Evolutionary conservation across 2,797 vertebrate genomes (phyloP).

Genomic region (Gymnocypris eckloni): DNA sequence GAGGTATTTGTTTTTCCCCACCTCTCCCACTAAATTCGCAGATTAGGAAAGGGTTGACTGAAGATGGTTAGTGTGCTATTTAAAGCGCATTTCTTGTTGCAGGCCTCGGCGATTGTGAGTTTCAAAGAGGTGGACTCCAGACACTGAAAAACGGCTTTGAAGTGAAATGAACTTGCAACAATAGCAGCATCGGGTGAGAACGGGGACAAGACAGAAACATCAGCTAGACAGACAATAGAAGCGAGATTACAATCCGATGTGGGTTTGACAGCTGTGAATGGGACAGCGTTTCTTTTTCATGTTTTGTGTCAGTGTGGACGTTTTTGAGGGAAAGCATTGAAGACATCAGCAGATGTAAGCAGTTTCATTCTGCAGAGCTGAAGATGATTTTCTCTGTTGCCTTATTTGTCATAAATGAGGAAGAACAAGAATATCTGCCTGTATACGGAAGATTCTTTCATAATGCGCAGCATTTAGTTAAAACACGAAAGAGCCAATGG

Average conservation of each 20-base stretch:
- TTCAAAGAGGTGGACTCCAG: conserved; percentile 44
- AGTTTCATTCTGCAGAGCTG: conserved; percentile 34
- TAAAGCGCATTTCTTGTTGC: conserved; percentile 49
- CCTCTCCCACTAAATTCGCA: conserved; percentile 14
- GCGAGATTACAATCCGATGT: conserved; percentile 48
- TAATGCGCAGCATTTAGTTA: not conserved
- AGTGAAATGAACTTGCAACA: conserved; percentile 61
- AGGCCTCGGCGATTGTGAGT: conserved; percentile 30
- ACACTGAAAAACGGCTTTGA: conserved; percentile 61
- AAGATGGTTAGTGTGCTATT: conserved; percentile 58
- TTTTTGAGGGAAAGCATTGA: conserved; percentile 56
- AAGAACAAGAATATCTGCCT: conserved; percentile 6
- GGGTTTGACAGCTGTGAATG: conserved; percentile 45
- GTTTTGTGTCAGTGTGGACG: conserved; percentile 58
- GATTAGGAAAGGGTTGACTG: conserved; percentile 42
- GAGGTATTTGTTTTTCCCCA: conserved; percentile 55
- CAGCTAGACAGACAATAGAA: conserved; percentile 57
- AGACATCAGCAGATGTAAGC: conserved; percentile 64
- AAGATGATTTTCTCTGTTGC: conserved; percentile 20
- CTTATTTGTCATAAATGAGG: conserved; percentile 17
- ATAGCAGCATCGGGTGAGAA: conserved; percentile 32
- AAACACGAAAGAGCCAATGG: not conserved
- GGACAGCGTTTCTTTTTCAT: conserved; percentile 47
- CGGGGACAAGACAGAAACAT: conserved; percentile 27
- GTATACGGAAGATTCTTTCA: not conserved